phyloP scores from a whole-genome alignment of 2,888 invertebrate genomes.

The Lithophane leautieri region DNA sequence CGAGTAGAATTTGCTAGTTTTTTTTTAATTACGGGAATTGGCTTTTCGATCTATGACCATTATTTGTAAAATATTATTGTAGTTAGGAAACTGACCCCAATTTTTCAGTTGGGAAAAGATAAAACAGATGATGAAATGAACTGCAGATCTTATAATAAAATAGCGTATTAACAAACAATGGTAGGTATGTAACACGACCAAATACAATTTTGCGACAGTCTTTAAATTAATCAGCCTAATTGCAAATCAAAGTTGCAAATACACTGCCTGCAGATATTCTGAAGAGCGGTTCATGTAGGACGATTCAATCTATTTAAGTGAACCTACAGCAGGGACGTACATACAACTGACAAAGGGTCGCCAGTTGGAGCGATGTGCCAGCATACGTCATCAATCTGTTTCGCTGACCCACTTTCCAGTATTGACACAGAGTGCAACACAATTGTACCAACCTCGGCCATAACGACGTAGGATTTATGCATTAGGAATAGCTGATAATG shows the following conservation, averaged over 20 bases:
- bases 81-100: no score
- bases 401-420: slow-evolving; percentile 68
- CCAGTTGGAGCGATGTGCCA: slow-evolving; percentile 52
- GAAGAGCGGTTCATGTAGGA: slow-evolving; percentile 32
- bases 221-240: slow-evolving; percentile 1
- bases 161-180: not conserved
- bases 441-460: slow-evolving; percentile 52
- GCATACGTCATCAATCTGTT: slow-evolving; percentile 66
- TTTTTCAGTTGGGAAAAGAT: not conserved
- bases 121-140: not conserved
- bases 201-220: not conserved
- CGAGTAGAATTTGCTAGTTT: not conserved
- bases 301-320: slow-evolving; percentile 54
- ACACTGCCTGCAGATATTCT: slow-evolving; percentile 13
- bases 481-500: slow-evolving; percentile 65
- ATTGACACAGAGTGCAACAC: slow-evolving; percentile 65
- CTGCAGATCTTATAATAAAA: not conserved
- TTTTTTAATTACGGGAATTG: not conserved
- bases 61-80: not conserved
- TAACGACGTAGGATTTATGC: slow-evolving; percentile 61
- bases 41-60: not conserved
- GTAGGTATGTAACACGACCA: not conserved
- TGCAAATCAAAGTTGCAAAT: slow-evolving; percentile 28
- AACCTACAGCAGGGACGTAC: slow-evolving; percentile 35
- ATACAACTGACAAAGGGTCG: slow-evolving; percentile 61